These are phyloP conservation scores for Holothuria leucospilota DNA, from an alignment of 53 echinoderm and acorn worm genomes.

Conservation along the genomic window DNA sequence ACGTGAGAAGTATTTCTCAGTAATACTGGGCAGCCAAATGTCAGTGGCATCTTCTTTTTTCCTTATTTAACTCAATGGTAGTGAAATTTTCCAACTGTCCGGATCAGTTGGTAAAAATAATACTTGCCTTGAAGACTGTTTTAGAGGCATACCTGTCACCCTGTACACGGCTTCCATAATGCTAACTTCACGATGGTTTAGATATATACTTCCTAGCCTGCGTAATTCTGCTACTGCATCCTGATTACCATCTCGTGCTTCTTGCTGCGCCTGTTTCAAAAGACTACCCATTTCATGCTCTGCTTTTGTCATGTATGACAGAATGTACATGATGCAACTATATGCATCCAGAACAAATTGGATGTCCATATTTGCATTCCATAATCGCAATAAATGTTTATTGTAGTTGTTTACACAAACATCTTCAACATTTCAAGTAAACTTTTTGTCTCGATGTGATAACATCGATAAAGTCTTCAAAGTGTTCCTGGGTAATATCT, in stretches of 20 bases:
- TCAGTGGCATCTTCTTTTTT: slow-evolving; percentile 34
- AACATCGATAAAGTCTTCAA: slow-evolving; percentile 54
- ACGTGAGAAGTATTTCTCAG: slow-evolving; percentile 22
- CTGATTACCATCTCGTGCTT: slow-evolving; percentile 65
- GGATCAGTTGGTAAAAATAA: slow-evolving; percentile 72
- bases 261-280: slow-evolving; percentile 53
- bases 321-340: slow-evolving; percentile 63
- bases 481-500: slow-evolving; percentile 13
- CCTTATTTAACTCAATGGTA: slow-evolving; percentile 25
- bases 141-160: slow-evolving; percentile 58
- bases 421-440: slow-evolving; percentile 48
- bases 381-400: slow-evolving; percentile 50
- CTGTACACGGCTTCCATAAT: slow-evolving; percentile 51
- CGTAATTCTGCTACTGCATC: slow-evolving; percentile 62
- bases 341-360: slow-evolving; percentile 70
- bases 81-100: neutral
- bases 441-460: slow-evolving; percentile 35
- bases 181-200: slow-evolving; percentile 69
- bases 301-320: slow-evolving; percentile 71
- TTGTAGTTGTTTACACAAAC: slow-evolving; percentile 74
- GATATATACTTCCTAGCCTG: slow-evolving; percentile 59
- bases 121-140: slow-evolving; percentile 64
- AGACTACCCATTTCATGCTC: slow-evolving; percentile 74
- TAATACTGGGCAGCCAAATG: slow-evolving; percentile 21
- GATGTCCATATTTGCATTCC: slow-evolving; percentile 81